Percentiles rank a stretch among this genome's conserved stretches.
Conservation (phyloP, 2,113 vertebrate species). For the Notechis scutatus region DNA sequence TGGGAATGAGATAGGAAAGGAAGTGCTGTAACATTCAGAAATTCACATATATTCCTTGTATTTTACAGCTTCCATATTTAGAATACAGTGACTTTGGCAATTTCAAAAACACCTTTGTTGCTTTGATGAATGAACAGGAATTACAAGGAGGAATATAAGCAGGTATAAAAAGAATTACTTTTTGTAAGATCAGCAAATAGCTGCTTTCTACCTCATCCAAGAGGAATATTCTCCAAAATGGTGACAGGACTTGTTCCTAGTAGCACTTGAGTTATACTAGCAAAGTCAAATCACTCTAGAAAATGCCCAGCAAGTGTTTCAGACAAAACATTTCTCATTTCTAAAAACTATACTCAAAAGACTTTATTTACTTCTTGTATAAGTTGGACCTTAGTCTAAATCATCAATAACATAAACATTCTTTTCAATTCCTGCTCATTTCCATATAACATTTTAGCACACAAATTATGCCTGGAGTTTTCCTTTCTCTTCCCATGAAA, state of each 20-base stretch:
- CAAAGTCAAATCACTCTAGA: neutral
- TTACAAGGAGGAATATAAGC: neutral
- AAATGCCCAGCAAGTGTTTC: neutral
- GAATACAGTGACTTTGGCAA: neutral
- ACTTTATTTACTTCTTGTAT: neutral
- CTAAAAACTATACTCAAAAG: neutral
- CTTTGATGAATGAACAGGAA: neutral
- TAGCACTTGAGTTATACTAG: neutral
- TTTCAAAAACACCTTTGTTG: neutral
- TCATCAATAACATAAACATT: neutral
- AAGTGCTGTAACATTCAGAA: neutral
- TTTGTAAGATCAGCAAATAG: neutral
- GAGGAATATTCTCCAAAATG: neutral
- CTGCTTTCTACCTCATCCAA: neutral
- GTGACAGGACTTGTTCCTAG: neutral
- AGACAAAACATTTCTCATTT: neutral
- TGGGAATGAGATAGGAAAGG: neutral
- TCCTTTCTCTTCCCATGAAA: neutral
- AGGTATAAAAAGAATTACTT: neutral
- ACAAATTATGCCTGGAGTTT: neutral
- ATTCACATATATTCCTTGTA: neutral
- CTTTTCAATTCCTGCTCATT: neutral
- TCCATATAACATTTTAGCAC: neutral
- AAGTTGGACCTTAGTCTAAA: neutral
- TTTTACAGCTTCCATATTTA: neutral